These are phyloP conservation scores for Hestina assimilis DNA, from an alignment of 1,140 invertebrate genomes.

Conservation along the genomic window DNA sequence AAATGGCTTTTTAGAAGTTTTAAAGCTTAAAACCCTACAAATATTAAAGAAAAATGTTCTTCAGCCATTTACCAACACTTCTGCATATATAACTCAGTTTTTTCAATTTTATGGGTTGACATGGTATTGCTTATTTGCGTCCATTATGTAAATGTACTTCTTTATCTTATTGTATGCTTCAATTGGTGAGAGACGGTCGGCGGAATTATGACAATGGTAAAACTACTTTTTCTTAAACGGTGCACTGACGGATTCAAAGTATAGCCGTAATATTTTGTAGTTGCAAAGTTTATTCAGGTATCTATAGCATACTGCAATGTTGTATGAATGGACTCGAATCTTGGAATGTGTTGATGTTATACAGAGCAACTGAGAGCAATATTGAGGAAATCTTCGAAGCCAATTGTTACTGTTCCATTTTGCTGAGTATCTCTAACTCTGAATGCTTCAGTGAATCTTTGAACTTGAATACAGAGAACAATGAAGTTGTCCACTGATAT, in stretches of 20 bases:
- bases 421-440: conserved; percentile 84
- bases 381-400: conserved; percentile 91
- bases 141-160: too few relatives aligned
- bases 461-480: conserved; percentile 91
- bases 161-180: too few relatives aligned
- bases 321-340: not conserved
- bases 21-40: too few relatives aligned
- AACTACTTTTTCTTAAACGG: not conserved
- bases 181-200: too few relatives aligned
- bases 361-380: conserved; percentile 86
- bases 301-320: not conserved
- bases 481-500: conserved; percentile 94
- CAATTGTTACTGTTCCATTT: conserved; percentile 87
- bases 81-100: too few relatives aligned
- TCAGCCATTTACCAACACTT: too few relatives aligned
- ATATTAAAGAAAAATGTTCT: too few relatives aligned
- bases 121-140: too few relatives aligned
- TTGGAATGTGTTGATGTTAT: conserved; percentile 51
- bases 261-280: not conserved
- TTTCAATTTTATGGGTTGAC: too few relatives aligned
- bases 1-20: too few relatives aligned
- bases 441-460: conserved; percentile 92
- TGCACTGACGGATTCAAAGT: not conserved
- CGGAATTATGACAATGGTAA: too few relatives aligned
- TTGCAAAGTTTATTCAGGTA: not conserved